Evolutionary conservation across 2,888 invertebrate genomes (phyloP), one percentile per base, ranked within the genome.

Genomic region (Drosophila fungiperda): DNA sequence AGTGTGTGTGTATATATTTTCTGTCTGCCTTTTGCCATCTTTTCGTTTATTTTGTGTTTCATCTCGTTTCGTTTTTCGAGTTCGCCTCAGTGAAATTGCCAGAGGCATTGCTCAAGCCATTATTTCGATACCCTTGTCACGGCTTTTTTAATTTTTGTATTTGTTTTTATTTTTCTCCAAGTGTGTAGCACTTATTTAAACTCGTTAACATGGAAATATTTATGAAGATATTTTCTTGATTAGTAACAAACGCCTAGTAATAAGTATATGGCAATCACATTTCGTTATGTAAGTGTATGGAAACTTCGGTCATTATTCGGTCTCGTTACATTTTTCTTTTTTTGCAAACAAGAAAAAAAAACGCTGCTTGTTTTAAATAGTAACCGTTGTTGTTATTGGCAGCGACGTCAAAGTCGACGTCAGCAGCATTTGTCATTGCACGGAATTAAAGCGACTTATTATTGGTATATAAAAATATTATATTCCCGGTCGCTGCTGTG

Each of bases 41-140:
- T 42, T 20, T 60, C 48, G 42, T 53, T 64, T 60, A 42, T 53
- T 53, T 60, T 63, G 45, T 55, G n/a, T 36, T 66, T 57, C 52
- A 57, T 55, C 54, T 63, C 64, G 60, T 49, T 76, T 76, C 53
- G 53, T 68, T 69, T 60, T 74, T 62, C 17, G 45, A 52, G 49
- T 53, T 64, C 65, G 80, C 63, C 68, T 78, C 68, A 70, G 69
- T 78, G 78, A 73, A 78, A 67, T 78, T 67, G 68, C 72, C 45
- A 45, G 45, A 1, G 15, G 20, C 8, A 23, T 23, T 29, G 38
- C 55, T 26, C 9, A 49, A 49, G 23, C 45, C 45, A 45, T 68
- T 62, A 76, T 73, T 76, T 76, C 48, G 59, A 68, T 68, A 68
- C 15, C 45, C 45, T 45, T 23, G 45, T 15, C 23, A 8, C 15